A percentile compares a stretch with the other conserved stretches of the same genome.
Evolutionary conservation across 2,888 invertebrate genomes (phyloP).

Genomic region (Athalia cordata): DNA sequence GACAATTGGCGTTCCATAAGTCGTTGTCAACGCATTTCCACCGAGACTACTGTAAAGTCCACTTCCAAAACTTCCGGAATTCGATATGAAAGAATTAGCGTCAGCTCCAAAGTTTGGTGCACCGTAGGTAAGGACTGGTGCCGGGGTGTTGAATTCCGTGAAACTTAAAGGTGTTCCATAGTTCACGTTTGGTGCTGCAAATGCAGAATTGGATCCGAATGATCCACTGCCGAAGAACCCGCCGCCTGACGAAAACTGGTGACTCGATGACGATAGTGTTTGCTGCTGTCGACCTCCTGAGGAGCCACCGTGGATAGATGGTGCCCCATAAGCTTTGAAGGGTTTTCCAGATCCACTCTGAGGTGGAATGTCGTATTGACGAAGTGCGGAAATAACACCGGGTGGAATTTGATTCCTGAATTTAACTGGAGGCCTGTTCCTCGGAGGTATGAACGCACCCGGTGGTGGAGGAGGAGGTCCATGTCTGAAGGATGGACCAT

Average conservation of each 20-base stretch:
- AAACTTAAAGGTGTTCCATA: constrained; percentile 70
- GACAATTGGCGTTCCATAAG: constrained; percentile 63
- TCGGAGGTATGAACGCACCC: constrained; percentile 63
- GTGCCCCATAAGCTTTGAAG: constrained; percentile 59
- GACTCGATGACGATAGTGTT: not conserved
- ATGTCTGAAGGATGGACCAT: constrained; percentile 40
- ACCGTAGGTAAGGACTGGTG: constrained; percentile 69
- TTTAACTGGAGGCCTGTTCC: constrained; percentile 77
- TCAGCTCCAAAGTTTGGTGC: constrained; percentile 69
- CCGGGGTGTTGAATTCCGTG: constrained; percentile 67
- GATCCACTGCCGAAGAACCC: constrained; percentile 49
- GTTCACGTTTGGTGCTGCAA: constrained; percentile 67
- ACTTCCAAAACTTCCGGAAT: constrained; percentile 57
- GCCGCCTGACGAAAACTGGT: constrained; percentile 49
- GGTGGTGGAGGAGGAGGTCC: constrained; percentile 57
- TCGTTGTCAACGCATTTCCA: constrained; percentile 55
- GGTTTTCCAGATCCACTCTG: constrained; percentile 54
- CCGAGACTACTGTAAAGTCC: constrained; percentile 65
- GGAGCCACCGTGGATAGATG: constrained; percentile 45
- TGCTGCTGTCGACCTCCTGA: constrained; percentile 24
- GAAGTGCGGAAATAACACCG: constrained; percentile 77
- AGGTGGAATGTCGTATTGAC: constrained; percentile 73
- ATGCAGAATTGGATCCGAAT: constrained; percentile 54
- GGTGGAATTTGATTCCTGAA: constrained; percentile 85
- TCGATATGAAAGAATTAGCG: constrained; percentile 58